These are phyloP conservation scores for Papilio demoleus DNA, from an alignment of 2,888 invertebrate species.

Conservation along the genomic window DNA sequence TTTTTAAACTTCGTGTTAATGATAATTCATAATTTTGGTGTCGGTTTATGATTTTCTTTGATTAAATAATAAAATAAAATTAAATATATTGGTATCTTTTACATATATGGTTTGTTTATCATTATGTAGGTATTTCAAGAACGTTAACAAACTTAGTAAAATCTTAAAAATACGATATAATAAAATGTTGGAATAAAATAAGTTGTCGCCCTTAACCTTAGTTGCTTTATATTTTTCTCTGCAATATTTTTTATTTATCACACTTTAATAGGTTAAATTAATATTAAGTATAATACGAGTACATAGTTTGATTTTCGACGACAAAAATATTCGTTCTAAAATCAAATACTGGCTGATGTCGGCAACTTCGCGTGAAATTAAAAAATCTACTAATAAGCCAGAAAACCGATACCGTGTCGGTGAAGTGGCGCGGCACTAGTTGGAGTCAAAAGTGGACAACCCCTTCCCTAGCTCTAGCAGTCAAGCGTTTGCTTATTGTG, in stretches of 20 bases:
- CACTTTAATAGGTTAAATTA: background rate
- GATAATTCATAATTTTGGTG: conserved; percentile 7
- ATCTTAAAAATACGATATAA: background rate
- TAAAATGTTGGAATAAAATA: background rate
- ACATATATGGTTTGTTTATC: background rate
- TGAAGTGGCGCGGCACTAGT: too few species aligned
- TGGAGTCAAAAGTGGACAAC: too few species aligned
- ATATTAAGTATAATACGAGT: background rate
- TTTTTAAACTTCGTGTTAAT: conserved; percentile 14
- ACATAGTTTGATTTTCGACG: background rate
- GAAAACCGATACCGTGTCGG: too few species aligned
- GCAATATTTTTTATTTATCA: background rate
- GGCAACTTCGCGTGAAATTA: too few species aligned
- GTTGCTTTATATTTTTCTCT: conserved; percentile 24
- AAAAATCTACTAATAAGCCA: too few species aligned
- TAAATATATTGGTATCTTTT: background rate
- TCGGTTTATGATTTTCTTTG: conserved; percentile 4
- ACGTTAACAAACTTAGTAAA: background rate
- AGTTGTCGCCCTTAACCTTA: conserved; percentile 7
- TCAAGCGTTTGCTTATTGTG: too few species aligned
- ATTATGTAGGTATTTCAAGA: background rate
- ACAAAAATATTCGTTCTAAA: too few species aligned
- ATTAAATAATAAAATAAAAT: background rate
- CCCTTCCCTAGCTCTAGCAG: too few species aligned
- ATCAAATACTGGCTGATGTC: too few species aligned